These are phyloP conservation scores for Campoletis sonorensis DNA, from an alignment of 1,140 invertebrate species.

Conservation along the genomic window DNA sequence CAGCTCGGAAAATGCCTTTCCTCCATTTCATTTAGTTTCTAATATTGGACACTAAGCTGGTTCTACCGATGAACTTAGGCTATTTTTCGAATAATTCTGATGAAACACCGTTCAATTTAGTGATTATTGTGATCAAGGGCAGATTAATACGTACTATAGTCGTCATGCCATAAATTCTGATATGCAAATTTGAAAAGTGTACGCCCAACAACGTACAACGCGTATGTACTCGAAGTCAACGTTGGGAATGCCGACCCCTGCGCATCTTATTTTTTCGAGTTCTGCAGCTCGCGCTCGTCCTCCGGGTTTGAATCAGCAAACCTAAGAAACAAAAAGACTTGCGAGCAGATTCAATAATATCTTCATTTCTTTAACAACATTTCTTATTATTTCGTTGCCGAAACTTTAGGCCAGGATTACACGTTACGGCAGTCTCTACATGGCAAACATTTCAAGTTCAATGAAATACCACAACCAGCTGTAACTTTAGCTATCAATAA, in stretches of 20 bases:
- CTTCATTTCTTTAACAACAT: no score
- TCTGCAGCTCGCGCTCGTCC: not conserved
- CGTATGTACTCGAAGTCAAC: not conserved
- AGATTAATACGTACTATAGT: constrained; percentile 40
- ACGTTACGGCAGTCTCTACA: not conserved
- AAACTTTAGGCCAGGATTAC: no score
- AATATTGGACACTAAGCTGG: no score
- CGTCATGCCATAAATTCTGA: constrained; percentile 60
- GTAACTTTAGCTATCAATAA: not conserved
- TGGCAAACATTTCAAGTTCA: not conserved
- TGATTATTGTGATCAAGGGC: constrained; percentile 60
- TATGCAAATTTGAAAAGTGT: constrained; percentile 68
- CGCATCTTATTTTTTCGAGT: not conserved
- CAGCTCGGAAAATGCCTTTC: no score
- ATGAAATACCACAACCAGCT: not conserved
- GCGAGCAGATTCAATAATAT: no score
- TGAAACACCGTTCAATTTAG: not conserved
- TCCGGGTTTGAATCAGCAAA: not conserved
- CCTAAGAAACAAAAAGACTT: not conserved
- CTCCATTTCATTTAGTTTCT: no score
- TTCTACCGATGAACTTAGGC: no score
- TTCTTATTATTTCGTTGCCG: no score
- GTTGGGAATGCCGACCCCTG: not conserved
- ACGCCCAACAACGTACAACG: constrained; percentile 22
- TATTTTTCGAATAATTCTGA: no score